A percentile compares a stretch with the other conserved stretches of the same genome.
phyloP scores from a whole-genome alignment of 2,888 invertebrate genomes.

The Meteorus colon region DNA sequence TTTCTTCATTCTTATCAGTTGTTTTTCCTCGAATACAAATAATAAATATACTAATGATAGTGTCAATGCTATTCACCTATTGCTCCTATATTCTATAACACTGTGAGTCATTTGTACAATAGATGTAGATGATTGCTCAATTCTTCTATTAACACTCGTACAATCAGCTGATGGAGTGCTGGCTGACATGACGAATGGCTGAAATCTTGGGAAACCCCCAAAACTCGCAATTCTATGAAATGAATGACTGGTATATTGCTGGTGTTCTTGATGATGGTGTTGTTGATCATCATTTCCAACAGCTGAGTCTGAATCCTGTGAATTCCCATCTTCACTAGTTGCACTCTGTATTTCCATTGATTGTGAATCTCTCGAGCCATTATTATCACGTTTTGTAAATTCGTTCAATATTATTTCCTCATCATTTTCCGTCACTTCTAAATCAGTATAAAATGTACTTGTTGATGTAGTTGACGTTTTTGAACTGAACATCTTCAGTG shows the following conservation, averaged over 20 bases:
- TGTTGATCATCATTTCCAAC: conserved; percentile 59
- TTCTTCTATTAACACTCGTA: conserved; percentile 55
- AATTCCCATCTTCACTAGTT: conserved; percentile 65
- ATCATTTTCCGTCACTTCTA: conserved; percentile 58
- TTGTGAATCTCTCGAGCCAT: conserved; percentile 57
- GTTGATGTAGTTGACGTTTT: conserved; percentile 62
- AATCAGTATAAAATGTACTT: conserved; percentile 69
- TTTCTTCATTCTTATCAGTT: not conserved
- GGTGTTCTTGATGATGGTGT: conserved; percentile 39
- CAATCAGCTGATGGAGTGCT: conserved; percentile 57
- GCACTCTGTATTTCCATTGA: conserved; percentile 60
- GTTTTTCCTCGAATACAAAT: not conserved
- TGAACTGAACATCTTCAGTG: conserved; percentile 69
- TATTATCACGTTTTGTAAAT: conserved; percentile 41
- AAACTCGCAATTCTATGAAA: conserved; percentile 69
- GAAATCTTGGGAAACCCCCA: conserved; percentile 69
- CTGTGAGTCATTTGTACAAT: conserved; percentile 68
- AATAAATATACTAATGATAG: conserved; percentile 16
- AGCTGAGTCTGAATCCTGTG: conserved; percentile 63
- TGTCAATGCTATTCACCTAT: conserved; percentile 59
- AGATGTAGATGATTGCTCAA: conserved; percentile 63
- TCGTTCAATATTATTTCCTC: conserved; percentile 45
- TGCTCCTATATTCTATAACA: conserved; percentile 69
- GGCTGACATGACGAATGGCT: conserved; percentile 69
- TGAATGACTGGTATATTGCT: conserved; percentile 63